Evolutionary conservation across 1,140 invertebrate genomes (phyloP), one percentile per base, ranked within the genome.

Genomic region (Orius insidiosus): DNA sequence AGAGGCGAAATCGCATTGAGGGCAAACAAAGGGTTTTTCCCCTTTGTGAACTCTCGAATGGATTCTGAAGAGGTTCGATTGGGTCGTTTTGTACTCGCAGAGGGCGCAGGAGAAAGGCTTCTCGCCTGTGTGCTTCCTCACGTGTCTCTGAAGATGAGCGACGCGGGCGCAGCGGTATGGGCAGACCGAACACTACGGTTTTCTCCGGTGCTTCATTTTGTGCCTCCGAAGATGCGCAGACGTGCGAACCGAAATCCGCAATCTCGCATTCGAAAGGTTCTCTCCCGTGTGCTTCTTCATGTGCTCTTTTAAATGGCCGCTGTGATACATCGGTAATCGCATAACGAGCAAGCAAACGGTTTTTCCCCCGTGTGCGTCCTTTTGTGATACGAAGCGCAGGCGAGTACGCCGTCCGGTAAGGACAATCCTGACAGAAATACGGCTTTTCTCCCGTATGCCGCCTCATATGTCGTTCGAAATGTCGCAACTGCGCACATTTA

Each of bases 291-390:
- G 75, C 30, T 70, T 58, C 61, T 75, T 72, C 2, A 69, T 59
- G 52, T 67, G 65, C 1, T 38, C 39, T 45, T 41, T 46, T 33
- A 57, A 51, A 50, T 80, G 76, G 1, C 75, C 76, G 1, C 74
- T 76, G 0, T 75, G 78, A 76, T 78, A 54, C 78, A 80, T 49
- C 66, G 71, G 9, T 45, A 38, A 11, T 74, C 74, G 42, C 74
- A 71, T 3, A 66, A 48, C 30, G 68, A 63, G 54, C 68, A 71
- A 0, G 61, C 56, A 45, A 67, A 66, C 0, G 68, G 68, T 50
- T 69, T 70, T 31, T 68, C 65, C 1, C 67, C 68, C 3, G 7
- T 16, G 7, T 31, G 30, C 16, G 11, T 43, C 11, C 41, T 19
- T 31, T 19, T 19, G n/a, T 43, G 41, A 19, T 2, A 2, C 19